Evolutionary conservation across 2,797 vertebrate genomes (phyloP).

Genomic region (Lepilemur ruficaudatus): DNA sequence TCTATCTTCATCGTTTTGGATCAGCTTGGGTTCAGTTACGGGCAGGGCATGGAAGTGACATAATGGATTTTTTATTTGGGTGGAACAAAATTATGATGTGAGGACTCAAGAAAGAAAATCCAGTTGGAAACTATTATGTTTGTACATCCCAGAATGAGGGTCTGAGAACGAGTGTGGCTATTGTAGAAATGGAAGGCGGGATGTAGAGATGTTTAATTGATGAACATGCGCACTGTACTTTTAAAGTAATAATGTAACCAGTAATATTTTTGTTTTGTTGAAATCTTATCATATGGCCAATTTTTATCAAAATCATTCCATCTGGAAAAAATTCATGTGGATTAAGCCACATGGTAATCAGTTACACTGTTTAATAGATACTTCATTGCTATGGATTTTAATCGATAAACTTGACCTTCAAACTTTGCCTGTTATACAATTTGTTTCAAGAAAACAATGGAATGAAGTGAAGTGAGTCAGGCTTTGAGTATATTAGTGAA

Average conservation of each 20-base stretch:
- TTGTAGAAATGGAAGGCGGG: background rate
- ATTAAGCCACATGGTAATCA: background rate
- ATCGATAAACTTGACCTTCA: conserved; percentile 49
- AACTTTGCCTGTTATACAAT: background rate
- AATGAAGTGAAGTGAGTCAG: background rate
- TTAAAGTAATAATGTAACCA: background rate
- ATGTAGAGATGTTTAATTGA: background rate
- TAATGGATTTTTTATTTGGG: background rate
- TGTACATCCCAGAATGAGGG: background rate
- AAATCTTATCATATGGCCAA: background rate
- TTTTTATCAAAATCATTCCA: background rate
- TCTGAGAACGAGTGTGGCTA: background rate
- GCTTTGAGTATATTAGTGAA: conserved; percentile 21
- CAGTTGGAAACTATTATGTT: background rate
- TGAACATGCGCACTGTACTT: background rate
- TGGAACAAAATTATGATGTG: background rate
- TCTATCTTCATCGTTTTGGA: background rate
- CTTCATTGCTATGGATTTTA: conserved; percentile 19
- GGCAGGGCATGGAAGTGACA: background rate
- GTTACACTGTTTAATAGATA: background rate
- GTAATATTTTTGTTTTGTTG: background rate
- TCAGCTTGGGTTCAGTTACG: background rate
- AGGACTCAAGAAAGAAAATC: background rate
- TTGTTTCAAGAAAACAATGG: background rate
- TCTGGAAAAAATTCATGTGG: background rate